These are phyloP conservation scores for Elymnias hypermnestra DNA, from an alignment of 1,140 invertebrate species.

Conservation along the genomic window DNA sequence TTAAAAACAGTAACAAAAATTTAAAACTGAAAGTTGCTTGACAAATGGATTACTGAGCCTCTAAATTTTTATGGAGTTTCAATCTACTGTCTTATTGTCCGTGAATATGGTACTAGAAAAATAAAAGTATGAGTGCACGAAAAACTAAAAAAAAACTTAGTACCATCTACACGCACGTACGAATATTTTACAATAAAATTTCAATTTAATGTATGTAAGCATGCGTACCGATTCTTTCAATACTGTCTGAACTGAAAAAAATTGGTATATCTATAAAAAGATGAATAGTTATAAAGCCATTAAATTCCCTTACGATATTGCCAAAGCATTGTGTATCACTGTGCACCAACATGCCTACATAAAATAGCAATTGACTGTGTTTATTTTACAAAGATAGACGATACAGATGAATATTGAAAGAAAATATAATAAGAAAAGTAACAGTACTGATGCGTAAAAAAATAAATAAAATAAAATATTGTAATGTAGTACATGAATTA, in stretches of 20 bases:
- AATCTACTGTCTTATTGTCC: no score
- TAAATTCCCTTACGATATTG: conserved; percentile 33
- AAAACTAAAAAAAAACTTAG: not conserved
- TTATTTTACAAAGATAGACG: conserved; percentile 31
- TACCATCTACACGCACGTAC: conserved; percentile 15
- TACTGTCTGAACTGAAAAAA: conserved; percentile 65
- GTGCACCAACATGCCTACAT: conserved; percentile 66
- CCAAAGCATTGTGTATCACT: conserved; percentile 49
- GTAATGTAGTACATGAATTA: conserved; percentile 51
- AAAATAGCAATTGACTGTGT: conserved; percentile 47
- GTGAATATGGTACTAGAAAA: conserved; percentile 8
- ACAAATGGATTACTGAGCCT: no score
- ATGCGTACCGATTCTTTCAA: conserved; percentile 70
- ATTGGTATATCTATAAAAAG: conserved; percentile 44
- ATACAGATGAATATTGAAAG: conserved; percentile 46
- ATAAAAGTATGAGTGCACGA: not conserved
- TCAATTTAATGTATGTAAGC: conserved; percentile 39
- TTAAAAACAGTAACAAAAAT: no score
- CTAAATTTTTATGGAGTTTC: no score
- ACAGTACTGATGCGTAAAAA: conserved; percentile 61
- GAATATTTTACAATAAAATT: conserved; percentile 10
- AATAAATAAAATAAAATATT: conserved; percentile 62
- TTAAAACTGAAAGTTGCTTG: conserved; percentile 5
- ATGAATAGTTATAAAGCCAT: conserved; percentile 36
- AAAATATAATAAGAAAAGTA: conserved; percentile 68